Conservation (phyloP, 1,140 invertebrate genomes). For the Parapsyche elsis region DNA sequence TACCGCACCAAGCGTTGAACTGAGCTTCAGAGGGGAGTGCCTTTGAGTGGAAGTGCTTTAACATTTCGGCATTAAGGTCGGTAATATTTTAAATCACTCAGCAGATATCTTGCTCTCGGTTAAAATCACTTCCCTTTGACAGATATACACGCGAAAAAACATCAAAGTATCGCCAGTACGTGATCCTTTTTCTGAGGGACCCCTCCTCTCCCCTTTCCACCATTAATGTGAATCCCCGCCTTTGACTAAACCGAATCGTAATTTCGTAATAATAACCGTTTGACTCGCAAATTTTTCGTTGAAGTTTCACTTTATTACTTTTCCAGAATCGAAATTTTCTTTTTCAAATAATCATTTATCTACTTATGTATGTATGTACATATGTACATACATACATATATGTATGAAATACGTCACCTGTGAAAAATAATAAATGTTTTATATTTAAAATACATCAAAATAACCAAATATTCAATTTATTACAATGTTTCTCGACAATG, state of each 20-base stretch:
- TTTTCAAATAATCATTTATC: background rate
- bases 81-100: constrained; percentile 46
- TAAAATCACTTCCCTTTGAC: constrained; percentile 45
- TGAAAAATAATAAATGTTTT: no score
- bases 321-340: background rate
- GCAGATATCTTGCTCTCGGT: constrained; percentile 39
- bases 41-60: constrained; percentile 31
- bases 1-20: constrained; percentile 17
- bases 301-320: background rate
- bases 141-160: constrained; percentile 37
- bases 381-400: background rate
- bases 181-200: constrained; percentile 32
- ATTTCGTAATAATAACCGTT: constrained; percentile 41
- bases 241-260: constrained; percentile 16
- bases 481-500: no score
- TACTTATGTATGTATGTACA: background rate
- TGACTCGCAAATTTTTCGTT: constrained; percentile 23
- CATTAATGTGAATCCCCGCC: constrained; percentile 13
- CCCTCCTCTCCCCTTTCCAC: background rate
- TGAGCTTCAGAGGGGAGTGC: constrained; percentile 7
- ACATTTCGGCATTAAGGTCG: constrained; percentile 36
- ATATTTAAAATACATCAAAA: no score
- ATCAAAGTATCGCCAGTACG: constrained; percentile 43
- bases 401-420: no score
- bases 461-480: no score